Evolutionary conservation across 2,113 vertebrate species (phyloP).

Genomic region (Bagarius yarrelli): DNA sequence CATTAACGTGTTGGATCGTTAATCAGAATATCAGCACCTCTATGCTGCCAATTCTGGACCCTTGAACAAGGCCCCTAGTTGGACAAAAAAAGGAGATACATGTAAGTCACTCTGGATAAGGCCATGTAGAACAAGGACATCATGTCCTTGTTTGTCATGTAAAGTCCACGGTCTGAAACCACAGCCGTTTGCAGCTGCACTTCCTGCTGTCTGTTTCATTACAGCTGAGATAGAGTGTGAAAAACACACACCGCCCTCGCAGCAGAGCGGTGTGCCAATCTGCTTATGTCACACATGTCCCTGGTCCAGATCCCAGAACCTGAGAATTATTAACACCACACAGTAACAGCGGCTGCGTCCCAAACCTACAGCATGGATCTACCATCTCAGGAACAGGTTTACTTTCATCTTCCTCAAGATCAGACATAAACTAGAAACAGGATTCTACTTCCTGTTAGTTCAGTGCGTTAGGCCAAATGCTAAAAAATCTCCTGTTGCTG

Average conservation of each 20-base stretch:
- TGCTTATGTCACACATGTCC: slow-evolving; percentile 35
- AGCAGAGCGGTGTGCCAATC: slow-evolving; percentile 22
- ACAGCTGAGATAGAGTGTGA: slow-evolving; percentile 54
- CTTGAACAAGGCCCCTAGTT: no score
- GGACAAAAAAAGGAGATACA: no score
- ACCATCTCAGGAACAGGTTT: no score
- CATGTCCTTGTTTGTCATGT: slow-evolving; percentile 1
- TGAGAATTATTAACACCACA: background rate
- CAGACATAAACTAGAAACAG: background rate
- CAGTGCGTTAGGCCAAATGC: background rate
- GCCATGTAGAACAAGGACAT: no score
- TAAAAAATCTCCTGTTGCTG: background rate
- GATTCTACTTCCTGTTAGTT: background rate
- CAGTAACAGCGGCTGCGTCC: background rate
- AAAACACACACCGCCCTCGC: slow-evolving; percentile 40
- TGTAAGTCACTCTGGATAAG: no score
- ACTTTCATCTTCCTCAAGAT: background rate
- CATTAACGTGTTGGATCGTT: no score
- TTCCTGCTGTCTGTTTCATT: slow-evolving; percentile 60
- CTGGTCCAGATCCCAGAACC: background rate
- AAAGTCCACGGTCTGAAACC: slow-evolving; percentile 47
- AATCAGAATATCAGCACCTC: no score
- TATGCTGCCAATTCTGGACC: no score
- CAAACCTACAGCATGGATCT: background rate
- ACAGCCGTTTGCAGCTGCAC: slow-evolving; percentile 45